A percentile compares a stretch with the other conserved stretches of the same genome.
phyloP scores from a whole-genome alignment of 1,140 invertebrate species.

The Dendroctonus valens region DNA sequence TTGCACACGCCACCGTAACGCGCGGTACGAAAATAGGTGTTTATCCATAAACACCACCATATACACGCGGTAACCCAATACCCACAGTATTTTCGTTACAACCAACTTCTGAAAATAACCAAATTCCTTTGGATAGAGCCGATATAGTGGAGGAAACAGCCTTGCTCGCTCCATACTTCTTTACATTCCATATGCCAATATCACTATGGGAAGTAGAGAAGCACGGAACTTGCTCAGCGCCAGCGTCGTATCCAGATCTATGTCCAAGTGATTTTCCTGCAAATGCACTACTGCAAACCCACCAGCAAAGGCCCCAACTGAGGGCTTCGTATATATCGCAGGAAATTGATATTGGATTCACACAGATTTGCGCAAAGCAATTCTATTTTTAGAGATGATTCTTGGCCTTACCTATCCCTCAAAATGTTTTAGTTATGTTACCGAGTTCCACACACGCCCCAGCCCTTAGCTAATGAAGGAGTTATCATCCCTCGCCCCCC shows the following conservation, averaged over 20 bases:
- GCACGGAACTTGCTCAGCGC: constrained; percentile 72
- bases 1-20: constrained; percentile 25
- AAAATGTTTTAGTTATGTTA: too few species aligned
- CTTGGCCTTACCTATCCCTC: too few species aligned
- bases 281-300: too few species aligned
- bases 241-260: background rate
- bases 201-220: constrained; percentile 95
- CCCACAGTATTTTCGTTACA: background rate
- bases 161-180: constrained; percentile 87
- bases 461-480: too few species aligned
- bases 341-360: too few species aligned
- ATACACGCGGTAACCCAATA: background rate
- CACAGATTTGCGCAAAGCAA: too few species aligned
- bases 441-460: too few species aligned
- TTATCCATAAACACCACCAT: constrained; percentile 12
- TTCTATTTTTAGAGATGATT: too few species aligned
- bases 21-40: constrained; percentile 25
- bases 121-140: constrained; percentile 1
- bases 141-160: constrained; percentile 30
- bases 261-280: too few species aligned
- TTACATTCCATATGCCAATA: constrained; percentile 91
- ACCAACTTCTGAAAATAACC: constrained; percentile 1
- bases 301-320: too few species aligned
- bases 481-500: too few species aligned
- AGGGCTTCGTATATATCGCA: too few species aligned